Conservation (phyloP, 2,888 invertebrate species). For the Cheiracanthium punctorium region DNA sequence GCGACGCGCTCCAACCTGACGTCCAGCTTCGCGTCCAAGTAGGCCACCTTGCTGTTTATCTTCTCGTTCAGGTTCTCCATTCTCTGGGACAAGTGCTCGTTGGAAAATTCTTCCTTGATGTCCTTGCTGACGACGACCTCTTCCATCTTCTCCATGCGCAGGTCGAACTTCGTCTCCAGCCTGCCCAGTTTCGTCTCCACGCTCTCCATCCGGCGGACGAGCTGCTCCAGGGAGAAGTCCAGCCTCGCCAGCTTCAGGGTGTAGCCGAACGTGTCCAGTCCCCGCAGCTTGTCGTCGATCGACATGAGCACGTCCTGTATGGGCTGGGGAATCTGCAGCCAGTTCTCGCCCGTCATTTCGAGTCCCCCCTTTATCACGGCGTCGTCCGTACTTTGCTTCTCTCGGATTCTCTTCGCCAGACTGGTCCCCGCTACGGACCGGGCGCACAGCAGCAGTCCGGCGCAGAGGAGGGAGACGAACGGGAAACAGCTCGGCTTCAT, state of each 20-base stretch:
- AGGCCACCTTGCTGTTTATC: conserved; percentile 60
- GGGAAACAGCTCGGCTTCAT: conserved; percentile 21
- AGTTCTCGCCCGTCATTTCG: conserved; percentile 31
- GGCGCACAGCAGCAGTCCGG: not conserved
- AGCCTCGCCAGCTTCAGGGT: conserved; percentile 74
- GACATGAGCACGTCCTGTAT: conserved; percentile 68
- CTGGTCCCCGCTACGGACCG: conserved; percentile 10
- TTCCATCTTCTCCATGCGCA: conserved; percentile 68
- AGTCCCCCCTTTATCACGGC: conserved; percentile 26
- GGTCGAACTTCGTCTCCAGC: conserved; percentile 75
- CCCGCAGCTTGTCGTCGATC: conserved; percentile 70
- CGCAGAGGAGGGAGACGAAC: not conserved
- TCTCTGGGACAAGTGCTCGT: conserved; percentile 61
- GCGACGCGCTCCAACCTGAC: conserved; percentile 46
- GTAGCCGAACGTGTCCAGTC: conserved; percentile 69
- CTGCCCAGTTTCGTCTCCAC: conserved; percentile 77
- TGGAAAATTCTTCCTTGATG: conserved; percentile 68
- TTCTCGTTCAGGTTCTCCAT: conserved; percentile 67
- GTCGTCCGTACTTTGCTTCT: conserved; percentile 37
- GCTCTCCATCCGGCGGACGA: conserved; percentile 77
- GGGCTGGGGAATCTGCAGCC: conserved; percentile 28
- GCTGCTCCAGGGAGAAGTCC: conserved; percentile 75
- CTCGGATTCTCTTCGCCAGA: conserved; percentile 48
- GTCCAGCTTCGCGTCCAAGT: conserved; percentile 68
- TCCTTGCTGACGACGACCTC: conserved; percentile 65